Base-by-base conservation (phyloP, 2,797 vertebrate genomes). In the Chaetodon trifasciatus region DNA sequence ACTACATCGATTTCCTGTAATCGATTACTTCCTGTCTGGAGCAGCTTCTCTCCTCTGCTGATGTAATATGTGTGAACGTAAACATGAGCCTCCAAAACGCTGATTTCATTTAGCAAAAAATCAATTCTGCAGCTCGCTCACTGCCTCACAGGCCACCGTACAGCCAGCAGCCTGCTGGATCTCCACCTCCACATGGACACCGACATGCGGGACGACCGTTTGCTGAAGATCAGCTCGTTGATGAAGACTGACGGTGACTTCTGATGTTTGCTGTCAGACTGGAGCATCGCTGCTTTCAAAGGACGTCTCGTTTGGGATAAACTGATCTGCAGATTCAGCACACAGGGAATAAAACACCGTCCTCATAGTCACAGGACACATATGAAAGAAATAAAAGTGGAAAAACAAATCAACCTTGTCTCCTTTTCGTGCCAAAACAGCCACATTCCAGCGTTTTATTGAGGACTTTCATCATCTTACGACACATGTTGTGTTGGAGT, bases 271-370 rank as follows among this genome's bases (percentile, higher is more conserved):
- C 42, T 66, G 50, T 3, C 6, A 7, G 39, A 75, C 23, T 66
- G 37, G 55, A 76, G 55, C 47, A 58, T 74, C 44, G 1, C 61
- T 66, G 49, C 32, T 47, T 58, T 75, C 1, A 47, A 69, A 80
- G 44, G 42, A 19, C 47, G 19, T 71, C 42, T 57, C 37, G 24
- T 57, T 49, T 23, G 4, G 19, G 42, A 17, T 49, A 35, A 28
- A 57, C 42, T 23, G 53, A 32, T 62, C 17, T n/a, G 21, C 21
- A n/a, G 28, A 67, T 44, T 60, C 17, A 61, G 46, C 37, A 60
- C 21, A 23, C 11, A 2, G n/a, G 24, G 62, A 5, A 6, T 64
- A 49, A 44, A 47, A 12, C 39, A 17, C 24, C 19, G 19, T 61
- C 44, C 7, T 58, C 35, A 40, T 11, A 35, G 56, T 46, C 19